A percentile compares a stretch with the other conserved stretches of the same genome.
Conservation (phyloP, 2,113 vertebrate genomes). For the Apodemus speciosus region DNA sequence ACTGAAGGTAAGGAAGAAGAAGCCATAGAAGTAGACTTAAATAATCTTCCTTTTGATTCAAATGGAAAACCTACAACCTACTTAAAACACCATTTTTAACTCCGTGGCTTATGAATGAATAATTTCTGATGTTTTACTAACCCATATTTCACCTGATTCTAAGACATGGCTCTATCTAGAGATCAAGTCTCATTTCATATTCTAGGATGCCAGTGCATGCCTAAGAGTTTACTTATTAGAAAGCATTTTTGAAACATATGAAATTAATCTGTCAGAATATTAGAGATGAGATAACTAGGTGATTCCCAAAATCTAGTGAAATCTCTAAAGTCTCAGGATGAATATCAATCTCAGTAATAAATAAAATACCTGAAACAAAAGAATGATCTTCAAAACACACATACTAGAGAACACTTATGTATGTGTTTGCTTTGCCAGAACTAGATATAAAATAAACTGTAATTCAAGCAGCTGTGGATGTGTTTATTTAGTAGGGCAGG, state of each 20-base stretch:
- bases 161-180: background rate
- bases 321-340: background rate
- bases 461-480: background rate
- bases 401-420: background rate
- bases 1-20: rapidly evolving
- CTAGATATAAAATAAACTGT: background rate
- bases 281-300: background rate
- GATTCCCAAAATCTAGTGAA: background rate
- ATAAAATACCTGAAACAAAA: background rate
- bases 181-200: background rate
- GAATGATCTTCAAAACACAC: background rate
- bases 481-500: background rate
- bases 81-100: background rate
- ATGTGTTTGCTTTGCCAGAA: background rate
- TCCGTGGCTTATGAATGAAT: background rate
- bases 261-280: background rate
- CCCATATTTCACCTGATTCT: background rate
- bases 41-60: background rate
- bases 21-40: rapidly evolving
- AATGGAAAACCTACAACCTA: background rate
- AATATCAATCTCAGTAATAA: background rate
- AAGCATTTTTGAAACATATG: background rate
- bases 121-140: background rate
- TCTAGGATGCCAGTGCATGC: background rate
- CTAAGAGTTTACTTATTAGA: background rate